Percentiles rank a stretch among this genome's conserved stretches.
phyloP scores from a whole-genome alignment of 2,888 invertebrate genomes.

The Drosophila melanosoma region DNA sequence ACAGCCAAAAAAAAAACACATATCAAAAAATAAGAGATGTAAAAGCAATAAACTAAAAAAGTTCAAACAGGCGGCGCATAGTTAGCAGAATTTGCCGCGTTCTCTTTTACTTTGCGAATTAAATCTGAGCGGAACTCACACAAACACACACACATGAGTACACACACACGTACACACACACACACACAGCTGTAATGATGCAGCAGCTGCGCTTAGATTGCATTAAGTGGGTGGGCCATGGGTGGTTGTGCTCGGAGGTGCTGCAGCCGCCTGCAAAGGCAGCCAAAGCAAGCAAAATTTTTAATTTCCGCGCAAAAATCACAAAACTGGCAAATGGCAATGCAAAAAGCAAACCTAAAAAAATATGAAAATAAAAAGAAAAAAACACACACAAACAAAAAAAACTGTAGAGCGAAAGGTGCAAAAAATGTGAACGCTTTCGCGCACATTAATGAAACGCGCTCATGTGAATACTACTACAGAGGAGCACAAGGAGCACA shows the following conservation, averaged over 20 bases:
- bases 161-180: slow-evolving; percentile 27
- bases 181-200: slow-evolving; percentile 72
- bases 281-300: slow-evolving; percentile 63
- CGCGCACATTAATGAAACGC: slow-evolving; percentile 68
- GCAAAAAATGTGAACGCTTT: slow-evolving; percentile 67
- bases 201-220: slow-evolving; percentile 82
- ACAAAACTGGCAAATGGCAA: slow-evolving; percentile 67
- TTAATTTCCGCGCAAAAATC: slow-evolving; percentile 78
- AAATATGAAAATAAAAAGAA: slow-evolving; percentile 18
- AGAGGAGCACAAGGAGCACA: slow-evolving; percentile 22
- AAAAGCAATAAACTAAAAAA: slow-evolving; percentile 57
- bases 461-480: slow-evolving; percentile 45
- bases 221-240: slow-evolving; percentile 75
- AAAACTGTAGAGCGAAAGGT: slow-evolving; percentile 42
- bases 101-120: slow-evolving; percentile 75
- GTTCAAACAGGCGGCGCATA: slow-evolving; percentile 79
- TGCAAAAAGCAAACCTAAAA: slow-evolving; percentile 43
- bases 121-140: slow-evolving; percentile 74
- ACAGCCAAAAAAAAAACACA: slow-evolving; percentile 18
- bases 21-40: slow-evolving; percentile 27
- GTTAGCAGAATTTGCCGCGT: slow-evolving; percentile 59
- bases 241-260: slow-evolving; percentile 31
- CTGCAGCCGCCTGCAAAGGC: slow-evolving; percentile 41
- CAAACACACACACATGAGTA: slow-evolving; percentile 44
- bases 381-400: no score